These are phyloP conservation scores for Campaea margaritaria DNA, from an alignment of 2,888 invertebrate genomes.

Conservation along the genomic window DNA sequence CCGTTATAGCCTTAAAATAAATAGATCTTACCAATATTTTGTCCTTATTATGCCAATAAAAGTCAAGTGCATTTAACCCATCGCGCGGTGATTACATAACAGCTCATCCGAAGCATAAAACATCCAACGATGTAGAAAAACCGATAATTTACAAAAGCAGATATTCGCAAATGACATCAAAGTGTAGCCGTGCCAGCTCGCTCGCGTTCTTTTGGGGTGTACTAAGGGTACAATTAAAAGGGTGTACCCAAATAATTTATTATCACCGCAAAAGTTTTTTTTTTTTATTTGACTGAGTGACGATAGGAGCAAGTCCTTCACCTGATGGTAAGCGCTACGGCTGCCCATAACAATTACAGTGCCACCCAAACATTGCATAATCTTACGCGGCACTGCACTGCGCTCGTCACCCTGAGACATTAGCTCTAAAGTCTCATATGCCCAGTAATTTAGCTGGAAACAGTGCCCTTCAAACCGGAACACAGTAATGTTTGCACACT, in stretches of 20 bases:
- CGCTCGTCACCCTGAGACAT: too few relatives aligned
- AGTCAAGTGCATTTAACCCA: not conserved
- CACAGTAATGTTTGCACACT: too few relatives aligned
- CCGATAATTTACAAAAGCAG: constrained; percentile 39
- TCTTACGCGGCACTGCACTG: too few relatives aligned
- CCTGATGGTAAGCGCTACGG: too few relatives aligned
- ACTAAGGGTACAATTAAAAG: constrained; percentile 24
- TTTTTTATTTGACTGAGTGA: too few relatives aligned
- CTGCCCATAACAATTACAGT: too few relatives aligned
- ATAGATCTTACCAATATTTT: not conserved
- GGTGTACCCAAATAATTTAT: not conserved
- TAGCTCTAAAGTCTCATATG: too few relatives aligned
- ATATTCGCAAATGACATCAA: constrained; percentile 41
- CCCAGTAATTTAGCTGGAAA: too few relatives aligned
- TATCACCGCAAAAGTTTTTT: too few relatives aligned
- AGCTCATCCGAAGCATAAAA: constrained; percentile 25
- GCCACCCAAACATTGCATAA: too few relatives aligned
- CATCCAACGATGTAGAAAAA: constrained; percentile 36
- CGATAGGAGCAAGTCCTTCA: too few relatives aligned
- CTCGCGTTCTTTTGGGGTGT: constrained; percentile 18
- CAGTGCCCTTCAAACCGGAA: too few relatives aligned
- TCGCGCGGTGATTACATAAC: constrained; percentile 12
- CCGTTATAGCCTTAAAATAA: not conserved
- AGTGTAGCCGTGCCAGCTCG: constrained; percentile 33
- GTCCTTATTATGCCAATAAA: not conserved